These are phyloP conservation scores for Harpagifer antarcticus DNA, from an alignment of 2,797 vertebrate genomes.

Conservation along the genomic window DNA sequence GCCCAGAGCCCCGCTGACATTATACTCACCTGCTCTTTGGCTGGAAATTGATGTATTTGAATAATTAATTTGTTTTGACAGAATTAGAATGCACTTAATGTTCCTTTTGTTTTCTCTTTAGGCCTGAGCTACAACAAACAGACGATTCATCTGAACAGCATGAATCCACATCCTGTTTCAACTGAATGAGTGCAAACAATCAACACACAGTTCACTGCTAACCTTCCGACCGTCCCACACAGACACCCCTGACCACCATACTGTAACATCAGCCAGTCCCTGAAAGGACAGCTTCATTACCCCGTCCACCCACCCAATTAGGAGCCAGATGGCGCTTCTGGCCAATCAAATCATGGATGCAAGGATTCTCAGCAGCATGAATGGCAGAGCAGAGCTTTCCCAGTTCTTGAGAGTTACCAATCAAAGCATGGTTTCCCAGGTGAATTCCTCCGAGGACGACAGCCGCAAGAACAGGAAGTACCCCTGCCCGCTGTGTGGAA, in stretches of 20 bases:
- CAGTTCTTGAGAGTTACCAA: constrained; percentile 97
- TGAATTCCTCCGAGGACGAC: constrained; percentile 94
- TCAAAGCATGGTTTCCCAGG: constrained; percentile 94
- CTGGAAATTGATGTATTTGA: constrained; percentile 7
- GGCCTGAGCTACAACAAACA: constrained; percentile 60
- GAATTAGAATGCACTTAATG: constrained; percentile 35
- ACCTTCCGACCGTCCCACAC: constrained; percentile 86
- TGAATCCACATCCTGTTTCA: constrained; percentile 77
- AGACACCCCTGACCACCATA: constrained; percentile 90
- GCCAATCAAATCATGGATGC: constrained; percentile 97
- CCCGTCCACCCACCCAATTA: constrained; percentile 91
- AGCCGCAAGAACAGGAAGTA: constrained; percentile 98
- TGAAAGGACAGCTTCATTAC: constrained; percentile 89
- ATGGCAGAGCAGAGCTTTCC: constrained; percentile 95
- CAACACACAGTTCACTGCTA: constrained; percentile 53
- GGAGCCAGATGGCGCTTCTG: constrained; percentile 96
- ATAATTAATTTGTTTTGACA: constrained; percentile 40
- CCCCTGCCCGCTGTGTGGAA: constrained; percentile 96
- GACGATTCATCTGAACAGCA: constrained; percentile 59
- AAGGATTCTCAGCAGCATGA: constrained; percentile 88
- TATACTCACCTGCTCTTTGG: constrained; percentile 19
- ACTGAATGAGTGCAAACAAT: constrained; percentile 64
- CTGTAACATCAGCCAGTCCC: constrained; percentile 87
- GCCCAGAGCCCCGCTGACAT: constrained; percentile 13
- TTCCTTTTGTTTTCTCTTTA: constrained; percentile 66